Percentiles rank a stretch among this genome's conserved stretches.
Evolutionary conservation across 2,888 invertebrate genomes (phyloP).

Genomic region (Meliscaeva auricollis): DNA sequence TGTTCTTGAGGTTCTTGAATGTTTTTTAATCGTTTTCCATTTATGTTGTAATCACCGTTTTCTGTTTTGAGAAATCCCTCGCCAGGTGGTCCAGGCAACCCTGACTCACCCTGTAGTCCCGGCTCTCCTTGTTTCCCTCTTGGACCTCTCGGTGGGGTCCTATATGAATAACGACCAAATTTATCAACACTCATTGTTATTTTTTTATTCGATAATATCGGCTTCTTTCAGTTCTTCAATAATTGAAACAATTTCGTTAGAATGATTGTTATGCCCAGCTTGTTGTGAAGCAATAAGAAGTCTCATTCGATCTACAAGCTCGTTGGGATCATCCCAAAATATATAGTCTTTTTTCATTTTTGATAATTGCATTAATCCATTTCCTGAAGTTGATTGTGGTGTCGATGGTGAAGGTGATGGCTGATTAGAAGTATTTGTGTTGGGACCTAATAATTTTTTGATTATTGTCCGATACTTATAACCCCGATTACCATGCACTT

Average conservation of each 20-base stretch:
- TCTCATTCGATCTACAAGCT: conserved; percentile 79
- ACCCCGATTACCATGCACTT: conserved; percentile 42
- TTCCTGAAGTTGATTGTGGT: background rate
- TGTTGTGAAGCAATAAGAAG: conserved; percentile 63
- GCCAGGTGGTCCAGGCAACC: background rate
- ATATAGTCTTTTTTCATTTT: conserved; percentile 1
- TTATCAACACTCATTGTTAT: conserved; percentile 30
- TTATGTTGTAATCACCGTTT: background rate
- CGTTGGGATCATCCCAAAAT: conserved; percentile 77
- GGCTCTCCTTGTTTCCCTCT: background rate
- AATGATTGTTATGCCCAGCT: conserved; percentile 40
- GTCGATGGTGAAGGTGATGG: background rate
- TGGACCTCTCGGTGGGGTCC: background rate
- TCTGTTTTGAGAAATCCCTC: conserved; percentile 2
- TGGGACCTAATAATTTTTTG: conserved; percentile 8
- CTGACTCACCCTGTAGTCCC: background rate
- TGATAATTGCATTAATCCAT: conserved; percentile 20
- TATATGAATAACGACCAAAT: conserved; percentile 33
- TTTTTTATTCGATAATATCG: background rate
- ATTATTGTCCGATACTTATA: conserved; percentile 44
- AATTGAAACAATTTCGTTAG: conserved; percentile 46
- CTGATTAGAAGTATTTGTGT: background rate
- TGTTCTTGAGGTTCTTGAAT: background rate
- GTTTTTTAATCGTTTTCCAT: background rate
- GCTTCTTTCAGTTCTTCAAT: conserved; percentile 36